These are phyloP conservation scores for Pocillopora meandrina DNA, from an alignment of 92 coral and sea anemone genomes.

Conservation along the genomic window DNA sequence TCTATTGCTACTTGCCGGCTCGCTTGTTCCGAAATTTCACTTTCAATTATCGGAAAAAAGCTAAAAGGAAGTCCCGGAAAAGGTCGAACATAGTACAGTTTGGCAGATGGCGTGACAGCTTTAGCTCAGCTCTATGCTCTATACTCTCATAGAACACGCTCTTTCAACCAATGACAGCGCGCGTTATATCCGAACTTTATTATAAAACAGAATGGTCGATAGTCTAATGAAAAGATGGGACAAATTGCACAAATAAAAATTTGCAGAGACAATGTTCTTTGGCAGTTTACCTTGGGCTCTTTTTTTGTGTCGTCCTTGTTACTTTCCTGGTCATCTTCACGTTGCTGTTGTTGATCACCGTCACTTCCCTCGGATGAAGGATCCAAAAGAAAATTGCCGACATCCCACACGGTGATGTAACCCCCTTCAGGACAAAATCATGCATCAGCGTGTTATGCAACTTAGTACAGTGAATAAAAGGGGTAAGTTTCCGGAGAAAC, in stretches of 20 bases:
- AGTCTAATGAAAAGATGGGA: background rate
- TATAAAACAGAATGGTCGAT: too few species aligned
- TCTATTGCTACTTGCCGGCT: too few species aligned
- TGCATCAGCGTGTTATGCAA: background rate
- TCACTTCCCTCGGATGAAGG: constrained; percentile 50
- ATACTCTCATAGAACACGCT: too few species aligned
- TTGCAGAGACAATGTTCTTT: background rate
- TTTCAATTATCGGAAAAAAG: too few species aligned
- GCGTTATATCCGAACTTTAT: too few species aligned
- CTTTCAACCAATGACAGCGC: too few species aligned
- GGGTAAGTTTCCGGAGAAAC: too few species aligned
- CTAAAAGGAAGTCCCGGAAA: too few species aligned
- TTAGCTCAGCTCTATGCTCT: too few species aligned
- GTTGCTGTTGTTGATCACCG: constrained; percentile 33
- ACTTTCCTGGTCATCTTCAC: constrained; percentile 47
- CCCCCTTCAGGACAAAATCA: constrained; percentile 62
- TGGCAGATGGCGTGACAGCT: too few species aligned
- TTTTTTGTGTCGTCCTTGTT: constrained; percentile 52
- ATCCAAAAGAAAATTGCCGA: constrained; percentile 87
- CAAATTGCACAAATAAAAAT: background rate
- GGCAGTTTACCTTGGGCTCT: constrained; percentile 68
- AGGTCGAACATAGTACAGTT: too few species aligned
- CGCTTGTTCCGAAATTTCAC: too few species aligned
- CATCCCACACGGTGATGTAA: constrained; percentile 97
- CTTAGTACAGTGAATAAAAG: background rate